Evolutionary conservation across 2,888 invertebrate species (phyloP).

Genomic region (Trichopoda pennipes): DNA sequence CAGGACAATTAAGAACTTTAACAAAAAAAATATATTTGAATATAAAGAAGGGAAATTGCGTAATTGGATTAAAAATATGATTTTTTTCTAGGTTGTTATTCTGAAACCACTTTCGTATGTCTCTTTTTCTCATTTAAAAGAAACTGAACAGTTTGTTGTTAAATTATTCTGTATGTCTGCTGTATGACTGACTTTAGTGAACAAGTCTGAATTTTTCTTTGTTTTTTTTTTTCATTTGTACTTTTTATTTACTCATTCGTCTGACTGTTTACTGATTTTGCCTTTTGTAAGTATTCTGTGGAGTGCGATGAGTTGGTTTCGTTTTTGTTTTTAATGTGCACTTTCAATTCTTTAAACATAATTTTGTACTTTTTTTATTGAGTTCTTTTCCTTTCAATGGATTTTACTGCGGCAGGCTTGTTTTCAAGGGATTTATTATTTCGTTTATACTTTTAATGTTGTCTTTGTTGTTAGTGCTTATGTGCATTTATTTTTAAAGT

Average conservation of each 20-base stretch:
- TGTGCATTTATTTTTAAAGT: slow-evolving; percentile 33
- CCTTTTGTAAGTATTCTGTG: slow-evolving; percentile 33
- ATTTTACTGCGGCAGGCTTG: slow-evolving; percentile 18
- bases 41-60: too few species aligned
- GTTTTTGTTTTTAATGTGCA: slow-evolving; percentile 35
- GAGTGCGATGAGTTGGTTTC: slow-evolving; percentile 44
- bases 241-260: slow-evolving; percentile 40
- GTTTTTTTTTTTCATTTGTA: slow-evolving; percentile 20
- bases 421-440: slow-evolving; percentile 40
- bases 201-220: slow-evolving; percentile 31
- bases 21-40: too few species aligned
- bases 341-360: slow-evolving; percentile 52
- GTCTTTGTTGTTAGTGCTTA: slow-evolving; percentile 1
- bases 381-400: slow-evolving; percentile 39
- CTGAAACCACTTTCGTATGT: background rate
- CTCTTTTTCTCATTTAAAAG: slow-evolving; percentile 36
- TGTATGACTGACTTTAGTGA: slow-evolving; percentile 44
- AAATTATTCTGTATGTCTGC: slow-evolving; percentile 47
- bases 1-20: too few species aligned
- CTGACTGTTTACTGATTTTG: slow-evolving; percentile 43
- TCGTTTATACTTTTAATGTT: background rate
- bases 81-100: background rate
- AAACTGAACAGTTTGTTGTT: slow-evolving; percentile 28
- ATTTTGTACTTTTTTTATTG: slow-evolving; percentile 18
- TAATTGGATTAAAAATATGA: background rate